Evolutionary conservation across 2,113 vertebrate genomes (phyloP).

Genomic region (Rhineura floridana): DNA sequence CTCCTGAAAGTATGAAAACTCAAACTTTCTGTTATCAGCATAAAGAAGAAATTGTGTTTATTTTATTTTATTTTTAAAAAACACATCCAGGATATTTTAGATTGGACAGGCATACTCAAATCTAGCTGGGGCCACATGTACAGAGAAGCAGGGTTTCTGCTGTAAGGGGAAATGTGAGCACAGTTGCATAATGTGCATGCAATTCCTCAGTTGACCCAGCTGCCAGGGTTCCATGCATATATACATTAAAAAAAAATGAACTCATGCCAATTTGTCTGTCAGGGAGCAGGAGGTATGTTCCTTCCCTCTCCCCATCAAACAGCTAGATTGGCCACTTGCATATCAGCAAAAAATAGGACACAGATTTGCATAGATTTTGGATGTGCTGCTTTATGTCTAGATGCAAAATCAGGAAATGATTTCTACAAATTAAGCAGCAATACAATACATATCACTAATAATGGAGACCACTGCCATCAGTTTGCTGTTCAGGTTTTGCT

Average conservation of each 20-base stretch:
- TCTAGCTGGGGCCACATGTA: neutral
- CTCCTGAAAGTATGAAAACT: neutral
- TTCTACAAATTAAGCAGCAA: neutral
- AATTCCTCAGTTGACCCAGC: neutral
- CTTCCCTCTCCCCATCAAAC: neutral
- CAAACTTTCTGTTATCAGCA: neutral
- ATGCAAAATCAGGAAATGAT: neutral
- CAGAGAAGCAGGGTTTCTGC: neutral
- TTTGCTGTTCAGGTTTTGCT: neutral
- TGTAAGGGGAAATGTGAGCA: too few species aligned
- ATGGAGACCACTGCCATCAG: neutral
- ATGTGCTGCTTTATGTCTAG: neutral
- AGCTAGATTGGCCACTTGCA: neutral
- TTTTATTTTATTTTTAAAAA: neutral
- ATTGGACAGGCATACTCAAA: neutral
- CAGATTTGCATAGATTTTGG: too few species aligned
- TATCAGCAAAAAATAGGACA: neutral
- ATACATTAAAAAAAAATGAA: too few species aligned
- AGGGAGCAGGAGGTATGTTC: too few species aligned
- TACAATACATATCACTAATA: neutral
- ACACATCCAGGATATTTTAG: neutral
- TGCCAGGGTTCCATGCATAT: too few species aligned
- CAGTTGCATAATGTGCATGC: neutral
- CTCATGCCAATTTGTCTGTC: too few species aligned
- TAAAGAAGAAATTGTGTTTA: neutral